Percentiles rank a stretch among this genome's conserved stretches.
phyloP scores from a whole-genome alignment of 2,797 vertebrate genomes.

The Vipera ursinii region DNA sequence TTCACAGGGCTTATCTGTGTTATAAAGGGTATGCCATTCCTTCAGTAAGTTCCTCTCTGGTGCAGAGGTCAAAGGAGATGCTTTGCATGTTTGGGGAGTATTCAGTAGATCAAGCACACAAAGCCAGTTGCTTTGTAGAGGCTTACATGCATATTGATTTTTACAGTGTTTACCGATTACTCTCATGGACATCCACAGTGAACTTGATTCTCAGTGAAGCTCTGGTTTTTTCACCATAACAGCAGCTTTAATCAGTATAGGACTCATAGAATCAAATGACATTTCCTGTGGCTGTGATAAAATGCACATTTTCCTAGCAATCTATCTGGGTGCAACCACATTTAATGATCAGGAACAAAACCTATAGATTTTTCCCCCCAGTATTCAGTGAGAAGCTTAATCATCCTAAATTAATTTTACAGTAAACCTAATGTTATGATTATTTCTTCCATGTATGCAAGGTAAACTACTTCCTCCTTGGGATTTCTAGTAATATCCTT shows the following conservation, averaged over 20 bases:
- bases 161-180: neutral
- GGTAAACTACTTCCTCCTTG: neutral
- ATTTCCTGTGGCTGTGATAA: neutral
- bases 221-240: neutral
- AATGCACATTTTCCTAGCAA: neutral
- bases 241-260: neutral
- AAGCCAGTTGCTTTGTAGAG: neutral
- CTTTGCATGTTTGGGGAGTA: neutral
- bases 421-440: neutral
- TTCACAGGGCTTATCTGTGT: neutral
- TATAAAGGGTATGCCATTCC: neutral
- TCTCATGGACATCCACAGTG: neutral
- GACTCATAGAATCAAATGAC: neutral
- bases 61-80: neutral
- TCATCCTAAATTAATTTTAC: neutral
- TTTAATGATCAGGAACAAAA: neutral
- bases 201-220: neutral
- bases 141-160: neutral
- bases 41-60: neutral
- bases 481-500: neutral
- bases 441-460: neutral
- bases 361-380: neutral
- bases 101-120: neutral
- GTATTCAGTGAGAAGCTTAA: neutral
- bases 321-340: neutral